Evolutionary conservation across 2,888 invertebrate genomes (phyloP).

Genomic region (Parnassius glacialis): DNA sequence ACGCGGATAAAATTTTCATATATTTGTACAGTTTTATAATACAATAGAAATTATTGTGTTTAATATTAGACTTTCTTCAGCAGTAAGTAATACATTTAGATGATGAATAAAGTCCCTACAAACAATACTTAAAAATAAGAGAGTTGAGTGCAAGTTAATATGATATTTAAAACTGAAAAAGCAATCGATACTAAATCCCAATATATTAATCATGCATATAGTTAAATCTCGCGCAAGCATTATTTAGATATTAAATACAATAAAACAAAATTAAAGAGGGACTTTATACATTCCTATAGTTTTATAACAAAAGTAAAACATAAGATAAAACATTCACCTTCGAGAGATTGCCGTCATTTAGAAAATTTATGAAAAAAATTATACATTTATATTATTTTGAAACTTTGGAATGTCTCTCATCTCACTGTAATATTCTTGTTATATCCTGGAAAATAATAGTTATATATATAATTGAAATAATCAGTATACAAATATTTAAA

Average conservation of each 20-base stretch:
- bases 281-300: slow-evolving; percentile 1
- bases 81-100: slow-evolving; percentile 1
- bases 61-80: background rate
- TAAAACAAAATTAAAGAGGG: slow-evolving; percentile 23
- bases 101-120: background rate
- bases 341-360: slow-evolving; percentile 70
- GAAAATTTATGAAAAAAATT: slow-evolving; percentile 43
- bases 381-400: slow-evolving; percentile 38
- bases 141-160: background rate
- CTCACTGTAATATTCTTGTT: slow-evolving; percentile 68
- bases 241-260: background rate
- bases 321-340: slow-evolving; percentile 39
- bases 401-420: slow-evolving; percentile 71
- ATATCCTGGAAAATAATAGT: slow-evolving; percentile 56
- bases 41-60: slow-evolving; percentile 10
- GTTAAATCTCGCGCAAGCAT: background rate
- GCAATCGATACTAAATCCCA: background rate
- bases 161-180: background rate
- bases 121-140: slow-evolving; percentile 13
- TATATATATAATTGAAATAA: background rate
- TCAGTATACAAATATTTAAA: no score
- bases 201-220: background rate
- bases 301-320: slow-evolving; percentile 33
- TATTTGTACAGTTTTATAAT: slow-evolving; percentile 24
- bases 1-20: slow-evolving; percentile 5